phyloP scores from a whole-genome alignment of 2,797 vertebrate genomes.

The Simalia tracyae region DNA sequence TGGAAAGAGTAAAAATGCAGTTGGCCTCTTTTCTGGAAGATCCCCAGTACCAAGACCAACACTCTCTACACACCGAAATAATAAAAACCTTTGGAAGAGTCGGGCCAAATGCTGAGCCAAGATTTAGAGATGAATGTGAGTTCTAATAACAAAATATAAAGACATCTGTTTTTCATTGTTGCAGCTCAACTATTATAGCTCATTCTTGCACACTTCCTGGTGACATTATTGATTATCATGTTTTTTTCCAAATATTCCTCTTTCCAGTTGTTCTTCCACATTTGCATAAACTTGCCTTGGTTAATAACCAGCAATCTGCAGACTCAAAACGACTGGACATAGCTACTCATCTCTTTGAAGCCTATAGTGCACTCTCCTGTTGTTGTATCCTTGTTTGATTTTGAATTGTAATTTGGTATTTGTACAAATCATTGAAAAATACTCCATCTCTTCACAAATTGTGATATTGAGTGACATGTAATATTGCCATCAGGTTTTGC shows the following conservation, averaged over 20 bases:
- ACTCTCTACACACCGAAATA: conserved; percentile 96
- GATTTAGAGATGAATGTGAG: conserved; percentile 98
- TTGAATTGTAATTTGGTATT: conserved; percentile 1
- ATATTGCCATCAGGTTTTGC: background rate
- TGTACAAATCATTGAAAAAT: background rate
- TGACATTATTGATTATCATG: conserved; percentile 8
- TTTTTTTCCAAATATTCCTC: conserved; percentile 22
- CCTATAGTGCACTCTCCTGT: conserved; percentile 98
- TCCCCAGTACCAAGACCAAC: conserved; percentile 97
- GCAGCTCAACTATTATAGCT: background rate
- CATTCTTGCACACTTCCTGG: background rate
- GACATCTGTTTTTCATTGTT: background rate
- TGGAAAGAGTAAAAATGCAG: conserved; percentile 99
- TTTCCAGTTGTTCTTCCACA: conserved; percentile 94
- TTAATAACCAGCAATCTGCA: conserved; percentile 91
- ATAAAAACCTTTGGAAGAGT: conserved; percentile 97
- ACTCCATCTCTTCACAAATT: background rate
- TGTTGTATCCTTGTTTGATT: conserved; percentile 92
- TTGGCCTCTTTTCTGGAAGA: conserved; percentile 97
- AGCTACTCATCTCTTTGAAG: conserved; percentile 94
- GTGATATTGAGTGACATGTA: background rate
- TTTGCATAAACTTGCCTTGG: conserved; percentile 93
- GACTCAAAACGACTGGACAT: conserved; percentile 94
- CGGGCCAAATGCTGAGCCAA: conserved; percentile 94
- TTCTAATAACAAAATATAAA: conserved; percentile 35